phyloP scores from a whole-genome alignment of 1,140 invertebrate genomes.

The Melanaphis sacchari region DNA sequence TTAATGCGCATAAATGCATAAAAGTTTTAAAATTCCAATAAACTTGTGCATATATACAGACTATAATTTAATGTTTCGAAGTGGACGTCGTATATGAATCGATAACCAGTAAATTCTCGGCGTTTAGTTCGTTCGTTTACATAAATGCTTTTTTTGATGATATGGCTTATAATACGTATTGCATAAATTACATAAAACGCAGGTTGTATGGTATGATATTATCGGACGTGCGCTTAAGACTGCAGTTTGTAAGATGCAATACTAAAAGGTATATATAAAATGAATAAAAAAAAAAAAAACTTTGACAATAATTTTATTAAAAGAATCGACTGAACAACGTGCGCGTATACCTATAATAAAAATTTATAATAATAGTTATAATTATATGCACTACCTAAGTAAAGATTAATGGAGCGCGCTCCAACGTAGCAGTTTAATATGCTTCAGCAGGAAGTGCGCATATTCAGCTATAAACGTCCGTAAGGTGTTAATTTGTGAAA shows the following conservation, averaged over 20 bases:
- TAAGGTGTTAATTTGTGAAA: slow-evolving; percentile 10
- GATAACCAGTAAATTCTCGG: background rate
- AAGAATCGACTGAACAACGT: background rate
- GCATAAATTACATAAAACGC: background rate
- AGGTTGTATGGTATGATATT: background rate
- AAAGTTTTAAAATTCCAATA: background rate
- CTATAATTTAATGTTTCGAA: background rate
- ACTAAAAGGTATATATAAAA: background rate
- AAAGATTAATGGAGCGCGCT: background rate
- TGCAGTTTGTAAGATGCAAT: background rate
- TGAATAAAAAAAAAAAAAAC: background rate
- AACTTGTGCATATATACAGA: too few relatives aligned
- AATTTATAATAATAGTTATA: background rate
- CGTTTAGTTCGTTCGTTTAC: background rate
- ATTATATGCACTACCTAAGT: background rate
- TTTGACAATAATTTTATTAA: background rate
- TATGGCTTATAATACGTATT: background rate
- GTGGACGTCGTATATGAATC: background rate
- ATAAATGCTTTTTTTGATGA: background rate
- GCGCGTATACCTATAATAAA: too few relatives aligned
- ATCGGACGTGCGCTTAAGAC: background rate
- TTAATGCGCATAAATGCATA: background rate
- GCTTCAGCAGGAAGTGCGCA: background rate
- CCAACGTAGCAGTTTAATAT: background rate
- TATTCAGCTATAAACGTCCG: background rate